These are phyloP conservation scores for Agapostemon virescens DNA, from an alignment of 2,888 invertebrate species.

Conservation along the genomic window DNA sequence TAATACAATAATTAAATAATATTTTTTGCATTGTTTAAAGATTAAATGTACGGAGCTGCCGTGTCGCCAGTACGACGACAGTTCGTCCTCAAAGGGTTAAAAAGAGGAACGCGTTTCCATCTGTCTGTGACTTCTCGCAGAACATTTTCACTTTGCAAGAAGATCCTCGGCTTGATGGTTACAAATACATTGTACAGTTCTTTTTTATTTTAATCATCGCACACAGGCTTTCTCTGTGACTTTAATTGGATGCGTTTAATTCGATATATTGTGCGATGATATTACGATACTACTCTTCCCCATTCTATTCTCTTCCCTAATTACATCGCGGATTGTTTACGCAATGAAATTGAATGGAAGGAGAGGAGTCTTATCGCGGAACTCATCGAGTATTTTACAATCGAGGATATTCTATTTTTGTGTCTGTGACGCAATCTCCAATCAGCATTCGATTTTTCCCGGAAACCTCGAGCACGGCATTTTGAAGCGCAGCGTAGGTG, in stretches of 20 bases:
- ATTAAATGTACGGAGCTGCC: too few species aligned
- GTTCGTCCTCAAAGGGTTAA: too few species aligned
- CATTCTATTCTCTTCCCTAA: too few species aligned
- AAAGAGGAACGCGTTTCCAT: too few species aligned
- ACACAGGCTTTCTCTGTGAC: not conserved
- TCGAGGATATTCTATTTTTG: not conserved
- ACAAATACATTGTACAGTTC: too few species aligned
- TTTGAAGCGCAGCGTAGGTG: too few species aligned
- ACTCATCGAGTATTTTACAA: not conserved
- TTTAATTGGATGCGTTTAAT: not conserved
- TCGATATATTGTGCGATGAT: not conserved
- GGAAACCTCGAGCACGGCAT: not conserved
- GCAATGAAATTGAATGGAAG: slow-evolving; percentile 1
- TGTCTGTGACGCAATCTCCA: not conserved
- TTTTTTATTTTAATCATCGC: too few species aligned
- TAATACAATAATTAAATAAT: too few species aligned
- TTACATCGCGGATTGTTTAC: slow-evolving; percentile 5
- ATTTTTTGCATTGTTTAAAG: too few species aligned
- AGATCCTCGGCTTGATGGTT: not conserved
- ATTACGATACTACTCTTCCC: too few species aligned
- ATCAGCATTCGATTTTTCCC: slow-evolving; percentile 1
- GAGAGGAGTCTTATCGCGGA: not conserved
- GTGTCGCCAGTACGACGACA: too few species aligned
- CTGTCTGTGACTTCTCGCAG: too few species aligned
- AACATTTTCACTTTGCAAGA: not conserved